These are phyloP conservation scores for Alexandromys fortis DNA, from an alignment of 2,113 vertebrate species.

Conservation along the genomic window DNA sequence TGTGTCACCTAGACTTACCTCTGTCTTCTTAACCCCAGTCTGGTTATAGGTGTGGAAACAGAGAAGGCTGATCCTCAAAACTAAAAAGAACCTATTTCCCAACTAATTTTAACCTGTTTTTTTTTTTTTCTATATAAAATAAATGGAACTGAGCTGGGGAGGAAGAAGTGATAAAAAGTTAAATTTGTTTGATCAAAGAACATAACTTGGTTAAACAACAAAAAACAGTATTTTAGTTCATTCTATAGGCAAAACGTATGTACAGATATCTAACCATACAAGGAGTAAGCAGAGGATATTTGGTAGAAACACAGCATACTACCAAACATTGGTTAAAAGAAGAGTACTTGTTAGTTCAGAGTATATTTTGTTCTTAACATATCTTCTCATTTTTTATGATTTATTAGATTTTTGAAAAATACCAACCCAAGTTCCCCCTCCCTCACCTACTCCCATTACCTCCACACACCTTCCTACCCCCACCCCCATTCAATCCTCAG, in stretches of 20 bases:
- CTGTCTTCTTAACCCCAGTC: neutral
- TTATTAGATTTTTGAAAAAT: no score
- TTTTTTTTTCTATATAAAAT: neutral
- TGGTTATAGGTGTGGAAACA: neutral
- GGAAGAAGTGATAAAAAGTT: neutral
- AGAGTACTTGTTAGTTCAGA: neutral
- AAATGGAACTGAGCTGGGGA: neutral
- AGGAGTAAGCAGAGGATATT: neutral
- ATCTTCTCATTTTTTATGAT: neutral
- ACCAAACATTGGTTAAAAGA: neutral
- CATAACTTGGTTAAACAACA: conserved; percentile 21
- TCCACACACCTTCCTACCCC: no score
- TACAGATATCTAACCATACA: neutral
- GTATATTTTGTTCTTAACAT: neutral
- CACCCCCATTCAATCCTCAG: no score
- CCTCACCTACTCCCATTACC: no score
- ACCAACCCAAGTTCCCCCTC: no score
- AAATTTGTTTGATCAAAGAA: neutral
- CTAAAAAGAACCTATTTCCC: neutral
- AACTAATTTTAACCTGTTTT: conserved; percentile 5
- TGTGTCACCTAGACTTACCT: neutral
- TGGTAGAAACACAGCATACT: neutral
- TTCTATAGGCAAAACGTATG: neutral
- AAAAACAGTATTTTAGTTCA: neutral
- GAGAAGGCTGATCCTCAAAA: neutral